Base-by-base conservation (phyloP, 2,797 vertebrate genomes). In the Tamandua tetradactyla region DNA sequence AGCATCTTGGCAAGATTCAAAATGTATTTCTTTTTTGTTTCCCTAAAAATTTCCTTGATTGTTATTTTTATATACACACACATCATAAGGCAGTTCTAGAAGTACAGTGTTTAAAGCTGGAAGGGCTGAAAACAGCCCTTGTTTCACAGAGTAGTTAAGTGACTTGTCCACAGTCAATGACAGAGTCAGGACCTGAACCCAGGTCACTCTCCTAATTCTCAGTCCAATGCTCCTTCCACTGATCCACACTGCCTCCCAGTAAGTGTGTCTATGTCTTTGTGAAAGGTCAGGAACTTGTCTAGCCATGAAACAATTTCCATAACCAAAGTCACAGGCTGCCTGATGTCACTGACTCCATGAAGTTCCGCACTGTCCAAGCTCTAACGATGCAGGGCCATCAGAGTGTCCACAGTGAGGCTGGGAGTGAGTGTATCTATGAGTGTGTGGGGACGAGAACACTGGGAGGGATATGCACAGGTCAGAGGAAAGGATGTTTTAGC, bases 321-420 rank as follows among this genome's bases (percentile, higher is more conserved):
- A 30, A 30, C 55, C 44, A 85, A n/a, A 20, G 47, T n/a, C 68
- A 49, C 59, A 37, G 91, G 82, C 91, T 37, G n/a, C 69, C 37
- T 0, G 32, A 5, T 4, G 32, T 68, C 14, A 2, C 23, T 7
- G 32, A 42, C 23, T 44, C 0, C 20, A 32, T 0, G 42, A 30
- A 18, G 25, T 52, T 44, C 15, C 7, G 22, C 42, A 1, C 30
- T 0, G 1, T 25, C 49, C 62, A 17, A 9, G 27, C 52, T 25
- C 80, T 22, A 0, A 37, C 0, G 47, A 10, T 25, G 8, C 27
- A 7, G 0, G 11, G 8, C n/a, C 42, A 0, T 0, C 10, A 6
- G n/a, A n/a, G 6, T 0, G 1, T 1, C 30, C 57, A 35, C 18
- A 10, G 37, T 1, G 2, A 30, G 2, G 42, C 55, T 3, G 37